phyloP scores from a whole-genome alignment of 2,113 vertebrate genomes.

The Cricetomys ansorgei region DNA sequence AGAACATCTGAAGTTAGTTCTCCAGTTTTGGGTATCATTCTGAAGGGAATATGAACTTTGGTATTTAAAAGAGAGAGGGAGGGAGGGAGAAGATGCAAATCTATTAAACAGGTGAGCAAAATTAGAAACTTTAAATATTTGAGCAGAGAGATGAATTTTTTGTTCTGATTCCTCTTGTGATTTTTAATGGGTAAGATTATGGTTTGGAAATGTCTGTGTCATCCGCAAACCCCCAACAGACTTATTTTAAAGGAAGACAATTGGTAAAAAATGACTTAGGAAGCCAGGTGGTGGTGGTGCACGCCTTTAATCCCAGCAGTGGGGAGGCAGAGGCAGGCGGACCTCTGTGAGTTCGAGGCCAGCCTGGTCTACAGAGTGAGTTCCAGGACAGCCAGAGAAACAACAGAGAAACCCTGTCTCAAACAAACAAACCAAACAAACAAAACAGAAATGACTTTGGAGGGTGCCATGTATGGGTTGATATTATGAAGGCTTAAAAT shows the following conservation, averaged over 20 bases:
- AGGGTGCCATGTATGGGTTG: neutral
- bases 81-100: neutral
- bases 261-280: neutral
- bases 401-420: too few relatives aligned
- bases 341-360: too few relatives aligned
- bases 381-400: too few relatives aligned
- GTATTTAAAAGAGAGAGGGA: neutral
- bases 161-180: neutral
- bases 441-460: neutral
- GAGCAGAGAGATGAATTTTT: neutral
- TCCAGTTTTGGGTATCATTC: neutral
- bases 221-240: fast-evolving
- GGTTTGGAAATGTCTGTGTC: neutral
- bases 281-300: too few relatives aligned
- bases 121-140: neutral
- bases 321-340: too few relatives aligned
- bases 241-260: neutral
- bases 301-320: too few relatives aligned
- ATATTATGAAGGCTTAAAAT: neutral
- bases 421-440: too few relatives aligned
- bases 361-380: too few relatives aligned
- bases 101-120: neutral
- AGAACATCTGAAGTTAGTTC: neutral
- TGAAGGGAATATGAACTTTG: neutral
- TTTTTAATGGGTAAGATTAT: neutral